phyloP scores from a whole-genome alignment of 2,888 invertebrate genomes.

The Aquatica leii region DNA sequence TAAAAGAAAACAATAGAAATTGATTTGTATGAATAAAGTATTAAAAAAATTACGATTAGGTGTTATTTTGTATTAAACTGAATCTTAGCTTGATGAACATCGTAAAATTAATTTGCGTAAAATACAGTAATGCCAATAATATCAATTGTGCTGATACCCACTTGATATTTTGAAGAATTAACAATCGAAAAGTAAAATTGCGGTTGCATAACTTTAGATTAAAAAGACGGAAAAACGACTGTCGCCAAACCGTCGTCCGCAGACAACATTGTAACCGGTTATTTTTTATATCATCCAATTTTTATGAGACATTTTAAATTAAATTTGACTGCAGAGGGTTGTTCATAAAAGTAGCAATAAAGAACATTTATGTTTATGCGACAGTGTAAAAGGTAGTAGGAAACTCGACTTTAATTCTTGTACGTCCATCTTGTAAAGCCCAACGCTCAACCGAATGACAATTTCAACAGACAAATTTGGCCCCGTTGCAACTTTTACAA shows the following conservation, averaged over 20 bases:
- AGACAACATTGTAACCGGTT: conserved; percentile 32
- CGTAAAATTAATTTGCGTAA: no score
- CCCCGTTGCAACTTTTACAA: conserved; percentile 44
- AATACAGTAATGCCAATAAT: no score
- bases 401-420: conserved; percentile 49
- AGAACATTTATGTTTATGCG: conserved; percentile 56
- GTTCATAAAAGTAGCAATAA: conserved; percentile 55
- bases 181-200: conserved; percentile 19
- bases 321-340: conserved; percentile 56
- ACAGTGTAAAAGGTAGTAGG: conserved; percentile 48
- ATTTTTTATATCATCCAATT: conserved; percentile 49
- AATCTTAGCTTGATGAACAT: no score
- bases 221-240: conserved; percentile 23
- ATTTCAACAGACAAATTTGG: conserved; percentile 41
- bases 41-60: no score
- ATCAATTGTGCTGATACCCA: no score
- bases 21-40: no score
- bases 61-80: no score
- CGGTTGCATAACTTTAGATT: conserved; percentile 26
- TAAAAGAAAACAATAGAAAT: no score
- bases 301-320: conserved; percentile 57
- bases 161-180: background rate
- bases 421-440: conserved; percentile 24
- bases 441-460: conserved; percentile 20
- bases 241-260: conserved; percentile 29